Evolutionary conservation across 2,888 invertebrate genomes (phyloP), one percentile per base, ranked within the genome.

Genomic region (Apodemia hepburni): DNA sequence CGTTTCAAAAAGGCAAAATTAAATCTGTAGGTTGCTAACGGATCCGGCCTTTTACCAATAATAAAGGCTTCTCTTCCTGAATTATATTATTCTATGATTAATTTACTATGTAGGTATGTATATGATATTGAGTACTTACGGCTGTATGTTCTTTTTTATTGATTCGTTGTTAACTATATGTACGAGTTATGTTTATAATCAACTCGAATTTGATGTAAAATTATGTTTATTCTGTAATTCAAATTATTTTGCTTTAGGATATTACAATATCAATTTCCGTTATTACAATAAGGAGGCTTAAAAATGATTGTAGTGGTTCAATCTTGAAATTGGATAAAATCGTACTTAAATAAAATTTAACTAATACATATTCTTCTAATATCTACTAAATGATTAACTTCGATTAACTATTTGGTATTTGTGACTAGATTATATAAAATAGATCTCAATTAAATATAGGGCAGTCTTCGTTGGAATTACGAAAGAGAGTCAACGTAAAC

Each of bases 381-480:
- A 74, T 71, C 84, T 85, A 84, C 77, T 70, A 70, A 72, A 75
- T 75, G 73, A 73, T 80, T 81, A 75, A 73, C 69, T 74, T 77
- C 69, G 75, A 80, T 82, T 80, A 83, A 85, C 87, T 84, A 84
- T 82, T 83, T 85, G 84, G 85, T 84, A 84, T 82, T 82, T 85
- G 84, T 86, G 86, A 81, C 86, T 89, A 89, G 80, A 81, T 85
- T 87, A 87, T 88, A 89, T 85, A 90, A 90, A 90, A 90, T 89
- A 90, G 85, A 87, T 87, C 79, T 88, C 86, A 87, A 87, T 88
- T 89, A 89, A 87, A 84, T 87, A 86, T 89, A 90, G 88, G 90
- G 87, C 90, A 91, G 90, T 90, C 90, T 90, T 90, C 79, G 85
- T 87, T 89, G 89, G 88, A 88, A 83, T 87, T 85, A 87, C 87